Conservation (phyloP, 2,888 invertebrate species). For the Hermodice carunculata region DNA sequence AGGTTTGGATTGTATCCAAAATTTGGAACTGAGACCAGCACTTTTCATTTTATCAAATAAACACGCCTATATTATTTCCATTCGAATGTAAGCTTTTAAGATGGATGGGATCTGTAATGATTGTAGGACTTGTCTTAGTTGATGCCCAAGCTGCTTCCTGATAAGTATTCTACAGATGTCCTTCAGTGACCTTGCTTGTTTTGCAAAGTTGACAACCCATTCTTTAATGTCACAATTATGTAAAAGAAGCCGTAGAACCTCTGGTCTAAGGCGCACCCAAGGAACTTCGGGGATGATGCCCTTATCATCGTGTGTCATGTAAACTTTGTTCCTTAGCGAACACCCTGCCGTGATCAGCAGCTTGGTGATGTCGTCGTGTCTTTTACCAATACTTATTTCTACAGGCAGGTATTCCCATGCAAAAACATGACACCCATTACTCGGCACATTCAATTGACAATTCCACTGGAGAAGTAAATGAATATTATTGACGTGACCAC, state of each 20-base stretch:
- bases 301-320: conserved; percentile 5
- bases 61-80: no score
- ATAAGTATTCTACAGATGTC: conserved; percentile 12
- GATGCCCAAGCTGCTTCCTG: conserved; percentile 8
- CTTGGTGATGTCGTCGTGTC: conserved; percentile 14
- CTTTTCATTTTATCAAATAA: no score
- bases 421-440: conserved; percentile 35
- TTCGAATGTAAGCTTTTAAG: no score
- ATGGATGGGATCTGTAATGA: no score
- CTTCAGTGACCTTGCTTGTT: conserved; percentile 18
- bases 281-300: not conserved
- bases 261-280: conserved; percentile 24
- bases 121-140: no score
- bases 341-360: conserved; percentile 30
- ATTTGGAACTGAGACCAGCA: no score
- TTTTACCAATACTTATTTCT: conserved; percentile 29
- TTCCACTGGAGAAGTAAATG: conserved; percentile 24
- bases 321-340: conserved; percentile 9
- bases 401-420: conserved; percentile 32
- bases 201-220: conserved; percentile 19
- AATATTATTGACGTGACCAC: conserved; percentile 24
- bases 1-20: no score
- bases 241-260: conserved; percentile 8
- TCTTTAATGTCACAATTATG: not conserved
- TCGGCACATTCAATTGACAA: conserved; percentile 23